Percentiles rank a stretch among this genome's conserved stretches.
phyloP scores from a whole-genome alignment of 2,797 vertebrate genomes.

The Knipowitschia caucasica region DNA sequence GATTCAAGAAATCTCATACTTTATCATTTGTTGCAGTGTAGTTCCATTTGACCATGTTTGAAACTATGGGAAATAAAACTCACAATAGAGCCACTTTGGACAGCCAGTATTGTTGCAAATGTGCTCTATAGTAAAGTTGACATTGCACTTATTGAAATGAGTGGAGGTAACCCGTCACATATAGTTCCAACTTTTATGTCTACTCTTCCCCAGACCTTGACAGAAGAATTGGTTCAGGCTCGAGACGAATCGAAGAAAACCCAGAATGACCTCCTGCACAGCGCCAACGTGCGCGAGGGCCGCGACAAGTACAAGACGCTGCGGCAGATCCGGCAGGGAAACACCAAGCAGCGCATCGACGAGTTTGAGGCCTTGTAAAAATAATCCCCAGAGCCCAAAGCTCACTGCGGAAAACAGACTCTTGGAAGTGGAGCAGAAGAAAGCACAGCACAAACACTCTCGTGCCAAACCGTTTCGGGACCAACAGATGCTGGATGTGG shows the following conservation, averaged over 20 bases:
- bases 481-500: too few species aligned
- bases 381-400: conserved; percentile 12
- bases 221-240: conserved; percentile 87
- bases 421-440: conserved; percentile 30
- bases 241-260: conserved; percentile 90
- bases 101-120: too few species aligned
- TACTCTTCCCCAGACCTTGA: conserved; percentile 77
- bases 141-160: neutral
- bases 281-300: conserved; percentile 85
- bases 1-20: too few species aligned
- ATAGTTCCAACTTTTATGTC: neutral
- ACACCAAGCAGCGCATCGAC: conserved; percentile 97
- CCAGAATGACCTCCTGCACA: conserved; percentile 89
- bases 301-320: conserved; percentile 97
- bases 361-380: conserved; percentile 95
- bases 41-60: too few species aligned
- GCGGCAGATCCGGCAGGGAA: conserved; percentile 92
- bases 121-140: too few species aligned
- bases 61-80: too few species aligned
- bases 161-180: too few species aligned
- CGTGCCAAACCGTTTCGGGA: conserved; percentile 71
- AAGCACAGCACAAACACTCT: conserved; percentile 41
- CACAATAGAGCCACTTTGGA: too few species aligned
- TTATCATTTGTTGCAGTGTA: too few species aligned
- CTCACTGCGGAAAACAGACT: conserved; percentile 22